These are phyloP conservation scores for Pristiophorus japonicus DNA, from an alignment of 2,113 vertebrate species.

Conservation along the genomic window DNA sequence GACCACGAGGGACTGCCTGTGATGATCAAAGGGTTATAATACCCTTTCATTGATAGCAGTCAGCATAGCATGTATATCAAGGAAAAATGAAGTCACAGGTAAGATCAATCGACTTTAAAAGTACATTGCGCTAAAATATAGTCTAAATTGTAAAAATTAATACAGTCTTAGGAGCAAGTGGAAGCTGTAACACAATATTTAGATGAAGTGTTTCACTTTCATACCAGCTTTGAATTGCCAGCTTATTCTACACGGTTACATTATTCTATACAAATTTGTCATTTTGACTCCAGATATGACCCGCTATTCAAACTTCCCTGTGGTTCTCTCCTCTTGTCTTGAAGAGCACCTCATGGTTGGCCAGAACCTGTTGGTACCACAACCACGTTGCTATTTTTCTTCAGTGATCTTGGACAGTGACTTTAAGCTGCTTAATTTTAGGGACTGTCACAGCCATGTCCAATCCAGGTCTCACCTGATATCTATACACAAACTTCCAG, in stretches of 20 bases:
- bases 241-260: not conserved
- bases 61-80: not conserved
- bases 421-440: not conserved
- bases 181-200: too few relatives aligned
- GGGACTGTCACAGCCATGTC: not conserved
- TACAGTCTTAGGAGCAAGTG: not conserved
- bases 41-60: not conserved
- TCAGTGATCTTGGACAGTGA: not conserved
- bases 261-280: not conserved
- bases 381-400: not conserved
- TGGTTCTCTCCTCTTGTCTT: not conserved
- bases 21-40: not conserved
- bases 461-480: not conserved
- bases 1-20: too few relatives aligned
- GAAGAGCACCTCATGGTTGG: not conserved
- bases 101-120: not conserved
- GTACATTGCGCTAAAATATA: not conserved
- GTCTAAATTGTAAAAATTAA: not conserved
- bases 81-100: not conserved
- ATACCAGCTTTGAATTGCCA: not conserved
- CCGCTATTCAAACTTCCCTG: not conserved
- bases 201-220: conserved; percentile 2
- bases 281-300: not conserved
- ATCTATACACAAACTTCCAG: not conserved
- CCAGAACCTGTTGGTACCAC: not conserved